Evolutionary conservation across 1,140 invertebrate genomes (phyloP).

Genomic region (Halictus rubicundus): DNA sequence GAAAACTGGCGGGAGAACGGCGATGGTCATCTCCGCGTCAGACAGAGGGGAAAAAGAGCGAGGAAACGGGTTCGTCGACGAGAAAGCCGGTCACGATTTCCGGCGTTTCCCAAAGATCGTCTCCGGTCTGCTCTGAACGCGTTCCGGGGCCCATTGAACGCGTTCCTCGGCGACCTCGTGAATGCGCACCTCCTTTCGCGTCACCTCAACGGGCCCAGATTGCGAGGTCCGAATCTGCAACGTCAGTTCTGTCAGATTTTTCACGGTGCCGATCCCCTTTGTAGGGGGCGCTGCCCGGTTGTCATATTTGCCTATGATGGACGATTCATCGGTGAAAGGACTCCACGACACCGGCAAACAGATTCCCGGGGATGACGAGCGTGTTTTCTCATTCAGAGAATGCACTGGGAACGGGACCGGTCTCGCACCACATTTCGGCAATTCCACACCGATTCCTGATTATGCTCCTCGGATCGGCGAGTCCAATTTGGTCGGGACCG

Average conservation of each 20-base stretch:
- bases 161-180: not conserved
- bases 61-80: not conserved
- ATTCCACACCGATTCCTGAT: constrained; percentile 71
- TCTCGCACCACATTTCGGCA: constrained; percentile 72
- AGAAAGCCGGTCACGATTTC: constrained; percentile 15
- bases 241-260: constrained; percentile 78
- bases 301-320: constrained; percentile 82
- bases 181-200: constrained; percentile 15
- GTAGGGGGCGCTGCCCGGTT: constrained; percentile 76
- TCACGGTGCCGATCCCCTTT: constrained; percentile 77
- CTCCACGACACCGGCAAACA: constrained; percentile 67
- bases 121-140: constrained; percentile 8
- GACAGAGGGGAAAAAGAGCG: no score
- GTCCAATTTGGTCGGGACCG: constrained; percentile 45
- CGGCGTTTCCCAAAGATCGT: not conserved
- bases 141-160: constrained; percentile 24
- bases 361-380: constrained; percentile 75
- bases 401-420: constrained; percentile 14
- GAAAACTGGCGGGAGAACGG: no score
- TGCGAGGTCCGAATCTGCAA: constrained; percentile 77
- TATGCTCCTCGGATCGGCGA: constrained; percentile 66
- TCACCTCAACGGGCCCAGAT: constrained; percentile 57
- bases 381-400: constrained; percentile 67
- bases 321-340: constrained; percentile 75
- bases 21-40: no score